Conservation (phyloP, 2,888 invertebrate genomes). For the Synanthedon formicaeformis region DNA sequence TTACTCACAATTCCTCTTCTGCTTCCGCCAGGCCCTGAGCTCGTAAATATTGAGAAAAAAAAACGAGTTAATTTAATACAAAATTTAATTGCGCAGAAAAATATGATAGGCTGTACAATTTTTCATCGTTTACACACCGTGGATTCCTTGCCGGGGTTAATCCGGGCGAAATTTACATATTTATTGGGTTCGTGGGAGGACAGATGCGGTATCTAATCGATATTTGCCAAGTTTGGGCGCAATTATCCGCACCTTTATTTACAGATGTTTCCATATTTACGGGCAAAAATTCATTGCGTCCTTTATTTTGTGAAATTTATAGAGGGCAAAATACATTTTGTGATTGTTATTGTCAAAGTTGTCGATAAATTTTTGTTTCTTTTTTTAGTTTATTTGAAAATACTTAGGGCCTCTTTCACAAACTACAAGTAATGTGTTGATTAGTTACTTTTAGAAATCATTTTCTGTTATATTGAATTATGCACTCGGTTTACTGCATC, state of each 20-base stretch:
- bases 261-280: not conserved
- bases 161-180: constrained; percentile 51
- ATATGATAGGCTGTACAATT: constrained; percentile 6
- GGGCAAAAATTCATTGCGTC: not conserved
- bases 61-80: not conserved
- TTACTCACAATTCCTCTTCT: too few relatives aligned
- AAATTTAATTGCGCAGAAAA: constrained; percentile 5
- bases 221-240: constrained; percentile 19
- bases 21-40: too few relatives aligned
- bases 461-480: too few relatives aligned
- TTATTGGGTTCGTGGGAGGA: constrained; percentile 41
- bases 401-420: too few relatives aligned
- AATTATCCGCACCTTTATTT: not conserved
- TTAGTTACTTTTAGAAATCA: too few relatives aligned
- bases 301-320: not conserved
- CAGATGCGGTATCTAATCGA: constrained; percentile 48
- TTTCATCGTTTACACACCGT: not conserved
- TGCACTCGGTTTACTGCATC: too few relatives aligned
- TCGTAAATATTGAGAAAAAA: too few relatives aligned
- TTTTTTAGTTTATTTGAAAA: too few relatives aligned
- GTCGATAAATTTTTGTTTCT: too few relatives aligned
- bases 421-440: too few relatives aligned
- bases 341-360: too few relatives aligned
- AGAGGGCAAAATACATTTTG: too few relatives aligned
- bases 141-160: constrained; percentile 9